These are phyloP conservation scores for Monopis laevigella DNA, from an alignment of 2,888 invertebrate genomes.

Conservation along the genomic window DNA sequence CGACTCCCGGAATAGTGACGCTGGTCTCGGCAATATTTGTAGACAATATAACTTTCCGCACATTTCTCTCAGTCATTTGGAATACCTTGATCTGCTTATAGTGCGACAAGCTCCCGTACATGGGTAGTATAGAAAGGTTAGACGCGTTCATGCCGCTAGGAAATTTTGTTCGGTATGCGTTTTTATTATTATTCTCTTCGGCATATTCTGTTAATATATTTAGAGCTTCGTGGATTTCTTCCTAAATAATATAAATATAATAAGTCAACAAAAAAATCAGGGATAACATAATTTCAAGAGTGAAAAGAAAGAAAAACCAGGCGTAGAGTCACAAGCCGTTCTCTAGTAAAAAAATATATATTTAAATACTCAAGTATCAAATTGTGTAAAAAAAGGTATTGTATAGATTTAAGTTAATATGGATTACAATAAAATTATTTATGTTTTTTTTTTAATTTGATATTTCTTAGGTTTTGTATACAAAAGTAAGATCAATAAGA, in stretches of 20 bases:
- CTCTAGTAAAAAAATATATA: too few relatives aligned
- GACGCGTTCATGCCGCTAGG: conserved; percentile 39
- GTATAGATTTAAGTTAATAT: too few relatives aligned
- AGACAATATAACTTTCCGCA: conserved; percentile 89
- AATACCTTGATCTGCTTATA: conserved; percentile 71
- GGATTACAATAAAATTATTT: too few relatives aligned
- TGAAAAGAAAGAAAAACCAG: too few relatives aligned
- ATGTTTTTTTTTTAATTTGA: too few relatives aligned
- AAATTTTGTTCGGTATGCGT: conserved; percentile 48
- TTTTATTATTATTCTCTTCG: conserved; percentile 46
- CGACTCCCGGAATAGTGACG: conserved; percentile 92
- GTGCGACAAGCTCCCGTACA: conserved; percentile 91
- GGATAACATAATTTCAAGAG: too few relatives aligned
- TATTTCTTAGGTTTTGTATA: too few relatives aligned
- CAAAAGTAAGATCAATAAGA: too few relatives aligned
- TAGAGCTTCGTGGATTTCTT: conserved; percentile 87
- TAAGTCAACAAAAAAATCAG: too few relatives aligned
- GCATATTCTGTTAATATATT: conserved; percentile 72
- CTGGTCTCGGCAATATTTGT: conserved; percentile 98
- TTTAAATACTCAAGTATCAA: too few relatives aligned
- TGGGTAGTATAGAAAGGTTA: conserved; percentile 78
- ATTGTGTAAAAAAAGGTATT: too few relatives aligned
- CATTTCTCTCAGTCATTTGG: conserved; percentile 72
- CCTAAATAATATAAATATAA: conserved; percentile 62
- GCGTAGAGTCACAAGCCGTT: too few relatives aligned